These are phyloP conservation scores for Scolopax rusticola DNA, from an alignment of 2,797 vertebrate species.

Conservation along the genomic window DNA sequence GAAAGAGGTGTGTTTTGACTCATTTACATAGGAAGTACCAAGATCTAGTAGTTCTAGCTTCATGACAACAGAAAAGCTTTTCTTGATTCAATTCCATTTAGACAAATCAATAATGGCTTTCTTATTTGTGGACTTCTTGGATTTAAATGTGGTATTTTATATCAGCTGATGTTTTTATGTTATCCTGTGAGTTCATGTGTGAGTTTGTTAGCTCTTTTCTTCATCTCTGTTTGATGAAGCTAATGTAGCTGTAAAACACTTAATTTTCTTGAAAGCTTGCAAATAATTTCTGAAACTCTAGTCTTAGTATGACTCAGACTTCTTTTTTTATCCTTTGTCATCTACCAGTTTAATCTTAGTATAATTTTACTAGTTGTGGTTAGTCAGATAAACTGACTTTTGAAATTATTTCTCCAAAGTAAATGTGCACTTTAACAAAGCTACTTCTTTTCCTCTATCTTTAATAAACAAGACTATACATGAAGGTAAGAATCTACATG, in stretches of 20 bases:
- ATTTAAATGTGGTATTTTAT: neutral
- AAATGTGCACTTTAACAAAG: neutral
- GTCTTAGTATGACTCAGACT: neutral
- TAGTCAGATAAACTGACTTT: neutral
- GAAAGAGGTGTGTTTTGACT: neutral
- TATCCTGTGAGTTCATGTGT: neutral
- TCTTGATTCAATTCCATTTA: neutral
- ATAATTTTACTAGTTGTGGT: neutral
- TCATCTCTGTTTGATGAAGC: neutral
- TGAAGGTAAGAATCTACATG: neutral
- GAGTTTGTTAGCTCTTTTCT: neutral
- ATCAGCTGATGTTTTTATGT: neutral
- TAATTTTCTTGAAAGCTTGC: neutral
- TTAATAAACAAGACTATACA: neutral
- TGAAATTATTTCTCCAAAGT: neutral
- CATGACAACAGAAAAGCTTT: neutral
- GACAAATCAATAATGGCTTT: neutral
- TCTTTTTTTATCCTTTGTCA: neutral
- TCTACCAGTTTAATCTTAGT: neutral
- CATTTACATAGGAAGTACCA: fast-evolving
- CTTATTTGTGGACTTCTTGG: neutral
- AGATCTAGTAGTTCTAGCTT: neutral
- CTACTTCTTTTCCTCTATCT: neutral
- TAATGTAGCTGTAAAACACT: neutral
- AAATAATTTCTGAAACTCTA: neutral